Conservation (phyloP, 92 coral and sea anemone genomes). For the Porites cylindrica region DNA sequence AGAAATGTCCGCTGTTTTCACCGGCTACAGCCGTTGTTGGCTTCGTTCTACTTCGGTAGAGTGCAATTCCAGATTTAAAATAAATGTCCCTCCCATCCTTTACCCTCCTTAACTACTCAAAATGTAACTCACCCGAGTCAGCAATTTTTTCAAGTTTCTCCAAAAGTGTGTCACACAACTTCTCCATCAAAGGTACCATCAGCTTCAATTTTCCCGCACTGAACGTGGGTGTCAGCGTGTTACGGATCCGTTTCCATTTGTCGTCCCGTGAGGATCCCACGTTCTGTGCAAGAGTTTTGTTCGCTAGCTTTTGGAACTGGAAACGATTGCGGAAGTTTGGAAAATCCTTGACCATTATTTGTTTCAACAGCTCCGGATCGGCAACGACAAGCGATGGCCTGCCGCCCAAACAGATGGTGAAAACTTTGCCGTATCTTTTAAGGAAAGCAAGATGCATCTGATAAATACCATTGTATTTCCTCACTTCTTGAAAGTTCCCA, state of each 20-base stretch:
- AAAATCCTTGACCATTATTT: conserved; percentile 69
- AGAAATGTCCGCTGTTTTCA: too few species aligned
- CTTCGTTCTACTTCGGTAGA: too few species aligned
- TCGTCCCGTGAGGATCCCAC: conserved; percentile 47
- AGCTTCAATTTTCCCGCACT: conserved; percentile 68
- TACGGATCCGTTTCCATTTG: conserved; percentile 74
- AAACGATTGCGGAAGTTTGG: conserved; percentile 62
- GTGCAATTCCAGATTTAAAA: too few species aligned
- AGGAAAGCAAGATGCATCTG: conserved; percentile 42
- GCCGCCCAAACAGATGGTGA: conserved; percentile 65
- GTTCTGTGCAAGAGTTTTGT: neutral
- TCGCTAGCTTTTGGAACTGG: neutral
- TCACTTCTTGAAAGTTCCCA: conserved; percentile 59
- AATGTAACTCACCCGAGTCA: conserved; percentile 57
- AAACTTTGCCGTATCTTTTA: conserved; percentile 71
- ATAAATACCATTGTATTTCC: conserved; percentile 63
- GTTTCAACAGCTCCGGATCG: conserved; percentile 78
- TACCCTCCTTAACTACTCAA: too few species aligned
- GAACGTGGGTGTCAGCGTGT: conserved; percentile 73
- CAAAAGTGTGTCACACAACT: conserved; percentile 54
- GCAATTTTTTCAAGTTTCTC: conserved; percentile 63
- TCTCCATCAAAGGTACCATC: conserved; percentile 72
- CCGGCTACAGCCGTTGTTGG: too few species aligned
- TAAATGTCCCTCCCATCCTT: too few species aligned
- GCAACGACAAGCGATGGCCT: conserved; percentile 66